Base-by-base conservation (phyloP, 2,888 invertebrate species). In the Diabrotica balteata region DNA sequence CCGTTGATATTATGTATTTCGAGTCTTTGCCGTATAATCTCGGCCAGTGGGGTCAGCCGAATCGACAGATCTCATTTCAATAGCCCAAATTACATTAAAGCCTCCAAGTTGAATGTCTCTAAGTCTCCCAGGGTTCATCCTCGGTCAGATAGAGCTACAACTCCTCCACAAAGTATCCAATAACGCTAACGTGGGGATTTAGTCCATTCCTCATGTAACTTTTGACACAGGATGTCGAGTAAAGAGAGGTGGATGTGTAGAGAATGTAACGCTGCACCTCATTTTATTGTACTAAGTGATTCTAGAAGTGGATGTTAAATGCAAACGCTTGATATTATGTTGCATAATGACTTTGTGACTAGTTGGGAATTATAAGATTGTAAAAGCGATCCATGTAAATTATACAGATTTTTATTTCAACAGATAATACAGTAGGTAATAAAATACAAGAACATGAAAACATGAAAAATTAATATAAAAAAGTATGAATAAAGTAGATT, bases 121-220 rank as follows among this genome's bases (percentile, higher is more conserved):
- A 73, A 76, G 76, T 76, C 75, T 57, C 69, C 69, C 64, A 71
- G 74, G 75, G 76, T 73, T 73, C 73, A 74, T 72, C 70, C 70
- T 63, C 45, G 72, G 73, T 73, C 78, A 73, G 76, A 78, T 77
- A 74, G 75, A 76, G 73, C 75, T 75, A 75, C 75, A 73, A 77
- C 73, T 76, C 45, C 73, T 76, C 74, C 76, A 69, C 75, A 75
- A 73, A 76, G 73, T 75, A 77, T 77, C 77, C 77, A 78, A 78
- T 78, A 76, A 76, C 72, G 75, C 73, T 76, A 76, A 77, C 73
- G 73, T 64, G 72, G 63, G 75, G 77, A 77, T 77, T 77, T 75
- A 72, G 74, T 68, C 70, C 70, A 51, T 71, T 63, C 66, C 50
- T 69, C 59, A 57, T 63, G 63, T 63, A 69, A 66, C 58, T 54